phyloP scores from a whole-genome alignment of 1,140 invertebrate species.

The Amyelois transitella region DNA sequence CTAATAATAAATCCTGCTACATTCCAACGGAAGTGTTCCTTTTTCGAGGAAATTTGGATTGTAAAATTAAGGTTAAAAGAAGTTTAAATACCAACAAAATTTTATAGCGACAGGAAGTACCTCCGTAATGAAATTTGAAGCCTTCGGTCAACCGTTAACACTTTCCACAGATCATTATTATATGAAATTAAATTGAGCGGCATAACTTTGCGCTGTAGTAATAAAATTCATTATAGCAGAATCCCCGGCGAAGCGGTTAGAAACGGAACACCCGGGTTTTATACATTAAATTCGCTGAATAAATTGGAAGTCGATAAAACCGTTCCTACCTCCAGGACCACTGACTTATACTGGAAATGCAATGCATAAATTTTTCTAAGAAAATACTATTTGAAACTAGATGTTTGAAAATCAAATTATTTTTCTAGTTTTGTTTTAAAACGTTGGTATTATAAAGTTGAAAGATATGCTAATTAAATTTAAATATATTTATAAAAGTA shows the following conservation, averaged over 20 bases:
- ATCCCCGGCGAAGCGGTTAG: conserved; percentile 38
- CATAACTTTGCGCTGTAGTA: conserved; percentile 45
- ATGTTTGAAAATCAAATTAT: not conserved
- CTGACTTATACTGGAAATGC: conserved; percentile 84
- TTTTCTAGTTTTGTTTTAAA: too few species aligned
- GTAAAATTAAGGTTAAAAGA: too few species aligned
- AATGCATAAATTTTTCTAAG: conserved; percentile 2
- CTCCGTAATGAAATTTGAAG: not conserved
- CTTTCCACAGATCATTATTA: not conserved
- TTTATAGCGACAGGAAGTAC: not conserved
- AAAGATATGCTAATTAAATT: too few species aligned
- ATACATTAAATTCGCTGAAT: conserved; percentile 60
- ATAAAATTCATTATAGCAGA: conserved; percentile 64
- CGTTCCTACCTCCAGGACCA: conserved; percentile 38
- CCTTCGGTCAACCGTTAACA: not conserved
- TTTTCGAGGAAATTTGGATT: too few species aligned
- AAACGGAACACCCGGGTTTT: conserved; percentile 47
- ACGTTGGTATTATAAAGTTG: too few species aligned
- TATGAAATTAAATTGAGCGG: conserved; percentile 37
- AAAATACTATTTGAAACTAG: not conserved
- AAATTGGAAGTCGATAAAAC: conserved; percentile 64
- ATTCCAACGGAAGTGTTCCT: too few species aligned
- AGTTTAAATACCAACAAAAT: too few species aligned
- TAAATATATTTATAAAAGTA: too few species aligned
- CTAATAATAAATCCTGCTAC: too few species aligned